Conservation (phyloP, 1,140 invertebrate species). For the Temnothorax longispinosus region DNA sequence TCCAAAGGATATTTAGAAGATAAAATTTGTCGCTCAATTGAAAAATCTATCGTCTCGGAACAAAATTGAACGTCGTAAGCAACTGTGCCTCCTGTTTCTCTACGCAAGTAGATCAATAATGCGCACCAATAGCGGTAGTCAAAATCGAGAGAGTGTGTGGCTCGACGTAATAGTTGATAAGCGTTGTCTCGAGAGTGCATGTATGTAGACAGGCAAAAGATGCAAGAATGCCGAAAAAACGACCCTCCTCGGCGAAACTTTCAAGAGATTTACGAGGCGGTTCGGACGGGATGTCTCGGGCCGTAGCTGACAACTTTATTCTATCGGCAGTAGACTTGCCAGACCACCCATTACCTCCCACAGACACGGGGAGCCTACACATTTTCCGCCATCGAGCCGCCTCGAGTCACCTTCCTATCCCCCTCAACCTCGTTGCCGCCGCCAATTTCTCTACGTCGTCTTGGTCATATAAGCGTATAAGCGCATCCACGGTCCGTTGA, state of each 20-base stretch:
- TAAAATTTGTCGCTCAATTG: not conserved
- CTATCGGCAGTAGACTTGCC: conserved; percentile 63
- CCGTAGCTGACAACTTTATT: conserved; percentile 75
- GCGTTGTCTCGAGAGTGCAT: conserved; percentile 11
- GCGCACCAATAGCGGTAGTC: not conserved
- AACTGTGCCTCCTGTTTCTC: not conserved
- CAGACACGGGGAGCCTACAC: conserved; percentile 44
- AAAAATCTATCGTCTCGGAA: not conserved
- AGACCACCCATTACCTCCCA: conserved; percentile 44
- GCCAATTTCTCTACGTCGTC: conserved; percentile 63
- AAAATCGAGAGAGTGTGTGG: not conserved
- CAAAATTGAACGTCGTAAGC: conserved; percentile 4
- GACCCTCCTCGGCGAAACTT: conserved; percentile 61
- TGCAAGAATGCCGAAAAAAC: conserved; percentile 61
- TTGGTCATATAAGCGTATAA: conserved; percentile 50
- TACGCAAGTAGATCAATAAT: not conserved
- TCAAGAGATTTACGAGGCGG: conserved; percentile 77
- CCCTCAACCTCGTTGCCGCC: conserved; percentile 51
- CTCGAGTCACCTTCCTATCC: conserved; percentile 20
- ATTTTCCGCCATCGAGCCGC: conserved; percentile 46
- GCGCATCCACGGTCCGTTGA: conserved; percentile 62
- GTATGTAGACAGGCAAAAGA: not conserved
- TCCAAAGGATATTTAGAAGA: not conserved
- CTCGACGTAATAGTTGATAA: not conserved
- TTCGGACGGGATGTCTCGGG: conserved; percentile 70